These are phyloP conservation scores for Scomber scombrus DNA, from an alignment of 2,113 vertebrate species.

Conservation along the genomic window DNA sequence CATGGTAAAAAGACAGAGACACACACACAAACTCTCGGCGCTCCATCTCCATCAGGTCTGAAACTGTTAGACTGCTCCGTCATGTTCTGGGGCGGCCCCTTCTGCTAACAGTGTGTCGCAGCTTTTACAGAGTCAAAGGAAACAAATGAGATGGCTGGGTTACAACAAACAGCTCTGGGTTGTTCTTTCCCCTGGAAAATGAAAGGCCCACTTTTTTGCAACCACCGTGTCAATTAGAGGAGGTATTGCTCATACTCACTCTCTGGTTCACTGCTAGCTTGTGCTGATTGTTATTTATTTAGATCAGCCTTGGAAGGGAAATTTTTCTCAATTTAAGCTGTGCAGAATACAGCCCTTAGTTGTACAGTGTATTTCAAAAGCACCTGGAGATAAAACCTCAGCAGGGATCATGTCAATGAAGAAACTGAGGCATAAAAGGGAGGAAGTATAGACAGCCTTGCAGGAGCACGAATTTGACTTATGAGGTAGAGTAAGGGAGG, in stretches of 20 bases:
- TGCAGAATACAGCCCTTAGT: constrained; percentile 12
- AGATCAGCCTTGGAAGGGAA: constrained; percentile 47
- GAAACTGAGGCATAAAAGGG: constrained; percentile 48
- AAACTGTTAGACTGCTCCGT: constrained; percentile 56
- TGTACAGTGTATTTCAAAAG: constrained; percentile 23
- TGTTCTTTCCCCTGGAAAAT: constrained; percentile 69
- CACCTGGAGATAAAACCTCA: constrained; percentile 52
- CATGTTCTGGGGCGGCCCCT: constrained; percentile 64
- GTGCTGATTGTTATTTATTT: constrained; percentile 70
- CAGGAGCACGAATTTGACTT: constrained; percentile 59
- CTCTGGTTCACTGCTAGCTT: constrained; percentile 50
- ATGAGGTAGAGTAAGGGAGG: constrained; percentile 43
- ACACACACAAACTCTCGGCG: constrained; percentile 42
- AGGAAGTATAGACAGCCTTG: constrained; percentile 57
- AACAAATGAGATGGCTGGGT: constrained; percentile 77
- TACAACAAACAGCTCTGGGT: constrained; percentile 77
- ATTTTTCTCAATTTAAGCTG: constrained; percentile 31
- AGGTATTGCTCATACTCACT: constrained; percentile 56
- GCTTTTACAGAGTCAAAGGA: constrained; percentile 74
- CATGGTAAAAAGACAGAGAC: constrained; percentile 51
- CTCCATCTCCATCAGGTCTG: constrained; percentile 70
- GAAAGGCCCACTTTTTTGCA: constrained; percentile 49
- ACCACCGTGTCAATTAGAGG: constrained; percentile 67
- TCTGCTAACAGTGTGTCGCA: constrained; percentile 72
- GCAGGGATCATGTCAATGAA: constrained; percentile 46